Conservation (phyloP, 1,140 invertebrate genomes). For the Parasteatoda tepidariorum region DNA sequence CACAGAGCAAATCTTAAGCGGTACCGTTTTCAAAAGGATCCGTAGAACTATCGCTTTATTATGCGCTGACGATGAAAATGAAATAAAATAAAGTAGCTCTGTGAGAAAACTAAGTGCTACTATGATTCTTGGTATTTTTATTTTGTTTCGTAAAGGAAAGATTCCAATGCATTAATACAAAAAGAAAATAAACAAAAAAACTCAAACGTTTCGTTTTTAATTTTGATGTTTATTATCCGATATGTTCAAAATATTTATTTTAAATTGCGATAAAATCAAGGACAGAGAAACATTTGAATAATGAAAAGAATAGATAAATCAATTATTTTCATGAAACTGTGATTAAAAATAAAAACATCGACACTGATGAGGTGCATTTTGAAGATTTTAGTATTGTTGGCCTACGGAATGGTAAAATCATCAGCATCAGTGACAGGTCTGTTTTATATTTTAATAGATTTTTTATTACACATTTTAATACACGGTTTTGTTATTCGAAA, state of each 20-base stretch:
- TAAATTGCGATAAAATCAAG: not conserved
- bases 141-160: not conserved
- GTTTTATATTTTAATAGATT: no score
- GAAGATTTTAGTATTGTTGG: not conserved
- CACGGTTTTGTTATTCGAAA: no score
- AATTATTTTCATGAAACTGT: not conserved
- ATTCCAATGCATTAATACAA: not conserved
- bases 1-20: conserved; percentile 1
- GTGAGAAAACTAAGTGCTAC: not conserved
- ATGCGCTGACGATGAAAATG: not conserved
- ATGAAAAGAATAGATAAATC: not conserved
- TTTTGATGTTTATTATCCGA: not conserved
- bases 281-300: not conserved
- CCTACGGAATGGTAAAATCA: not conserved
- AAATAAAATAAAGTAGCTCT: not conserved
- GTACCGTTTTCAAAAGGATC: not conserved
- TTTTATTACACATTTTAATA: no score
- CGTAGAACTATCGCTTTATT: not conserved
- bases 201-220: not conserved
- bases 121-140: not conserved
- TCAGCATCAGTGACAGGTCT: not conserved
- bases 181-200: not conserved
- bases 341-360: not conserved
- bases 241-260: not conserved
- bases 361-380: not conserved